Percentiles rank a stretch among this genome's conserved stretches.
phyloP scores from a whole-genome alignment of 2,888 invertebrate species.

The Uropetala carovei region DNA sequence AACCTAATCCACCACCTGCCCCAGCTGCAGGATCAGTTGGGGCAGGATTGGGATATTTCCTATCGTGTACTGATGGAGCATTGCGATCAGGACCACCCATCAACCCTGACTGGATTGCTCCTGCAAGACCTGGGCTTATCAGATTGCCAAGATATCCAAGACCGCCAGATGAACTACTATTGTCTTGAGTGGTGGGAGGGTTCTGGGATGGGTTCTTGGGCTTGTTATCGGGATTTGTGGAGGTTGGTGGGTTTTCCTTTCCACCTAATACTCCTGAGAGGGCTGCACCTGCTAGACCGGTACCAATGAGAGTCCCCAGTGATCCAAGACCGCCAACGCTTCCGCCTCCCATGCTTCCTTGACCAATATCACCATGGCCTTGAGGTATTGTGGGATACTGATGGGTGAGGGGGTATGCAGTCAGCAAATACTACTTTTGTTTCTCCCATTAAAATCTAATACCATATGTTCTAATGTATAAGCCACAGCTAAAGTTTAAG shows the following conservation, averaged over 20 bases:
- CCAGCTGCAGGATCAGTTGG: neutral
- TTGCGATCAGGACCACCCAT: constrained; percentile 41
- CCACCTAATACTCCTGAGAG: constrained; percentile 67
- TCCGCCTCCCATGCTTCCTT: constrained; percentile 22
- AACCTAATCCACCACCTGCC: constrained; percentile 23
- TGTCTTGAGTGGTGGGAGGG: neutral
- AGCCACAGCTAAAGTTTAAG: neutral
- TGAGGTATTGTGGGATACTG: constrained; percentile 60
- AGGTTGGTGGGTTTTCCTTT: constrained; percentile 30
- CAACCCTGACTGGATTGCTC: constrained; percentile 38
- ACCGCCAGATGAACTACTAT: constrained; percentile 16
- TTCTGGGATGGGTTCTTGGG: constrained; percentile 43
- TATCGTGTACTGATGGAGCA: constrained; percentile 2
- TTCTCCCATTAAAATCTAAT: neutral
- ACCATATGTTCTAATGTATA: constrained; percentile 15
- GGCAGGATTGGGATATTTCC: constrained; percentile 21
- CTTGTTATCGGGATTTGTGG: neutral
- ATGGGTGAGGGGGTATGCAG: constrained; percentile 24
- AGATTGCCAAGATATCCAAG: constrained; percentile 52
- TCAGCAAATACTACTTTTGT: constrained; percentile 44
- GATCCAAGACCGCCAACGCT: constrained; percentile 44
- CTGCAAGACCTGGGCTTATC: constrained; percentile 52
- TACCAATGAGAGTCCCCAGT: constrained; percentile 68
- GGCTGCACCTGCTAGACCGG: constrained; percentile 69
- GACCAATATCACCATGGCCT: constrained; percentile 55